phyloP scores from a whole-genome alignment of 2,113 vertebrate genomes.

The Merops nubicus region DNA sequence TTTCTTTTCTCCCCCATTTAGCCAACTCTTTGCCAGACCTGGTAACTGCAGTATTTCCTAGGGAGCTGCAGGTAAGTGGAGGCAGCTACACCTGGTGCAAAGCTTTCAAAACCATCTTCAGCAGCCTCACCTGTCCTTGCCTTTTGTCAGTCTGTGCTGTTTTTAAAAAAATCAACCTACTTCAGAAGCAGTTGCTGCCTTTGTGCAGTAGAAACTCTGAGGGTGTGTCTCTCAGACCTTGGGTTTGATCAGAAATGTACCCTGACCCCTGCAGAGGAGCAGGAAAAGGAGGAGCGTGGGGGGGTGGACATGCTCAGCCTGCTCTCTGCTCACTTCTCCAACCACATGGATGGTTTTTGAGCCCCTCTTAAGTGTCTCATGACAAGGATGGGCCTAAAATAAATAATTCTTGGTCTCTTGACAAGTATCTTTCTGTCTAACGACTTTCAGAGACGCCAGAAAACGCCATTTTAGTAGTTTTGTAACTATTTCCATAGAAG shows the following conservation, averaged over 20 bases:
- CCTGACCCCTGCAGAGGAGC: not conserved
- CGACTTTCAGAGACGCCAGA: not conserved
- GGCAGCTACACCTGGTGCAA: not conserved
- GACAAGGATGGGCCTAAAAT: no score
- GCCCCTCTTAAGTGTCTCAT: fast-evolving
- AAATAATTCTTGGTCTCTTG: no score
- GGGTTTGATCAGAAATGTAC: not conserved
- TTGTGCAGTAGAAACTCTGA: fast-evolving
- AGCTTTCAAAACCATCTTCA: not conserved
- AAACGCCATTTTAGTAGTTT: not conserved
- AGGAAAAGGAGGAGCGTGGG: fast-evolving
- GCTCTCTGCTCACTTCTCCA: not conserved
- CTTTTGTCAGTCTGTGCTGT: not conserved
- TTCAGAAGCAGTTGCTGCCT: not conserved
- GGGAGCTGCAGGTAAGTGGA: not conserved
- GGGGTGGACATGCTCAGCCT: not conserved
- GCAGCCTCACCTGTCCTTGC: not conserved
- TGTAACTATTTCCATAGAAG: not conserved
- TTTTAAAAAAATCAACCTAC: not conserved
- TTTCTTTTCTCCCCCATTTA: fast-evolving
- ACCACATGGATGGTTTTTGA: no score
- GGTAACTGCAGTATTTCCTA: not conserved
- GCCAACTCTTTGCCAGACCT: not conserved
- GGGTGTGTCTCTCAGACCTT: not conserved
- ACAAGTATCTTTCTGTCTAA: not conserved